Percentiles rank a stretch among this genome's conserved stretches.
These are phyloP conservation scores for Pseudomyrmex flavicornis DNA, from an alignment of 1,140 invertebrate genomes.

Conservation along the genomic window DNA sequence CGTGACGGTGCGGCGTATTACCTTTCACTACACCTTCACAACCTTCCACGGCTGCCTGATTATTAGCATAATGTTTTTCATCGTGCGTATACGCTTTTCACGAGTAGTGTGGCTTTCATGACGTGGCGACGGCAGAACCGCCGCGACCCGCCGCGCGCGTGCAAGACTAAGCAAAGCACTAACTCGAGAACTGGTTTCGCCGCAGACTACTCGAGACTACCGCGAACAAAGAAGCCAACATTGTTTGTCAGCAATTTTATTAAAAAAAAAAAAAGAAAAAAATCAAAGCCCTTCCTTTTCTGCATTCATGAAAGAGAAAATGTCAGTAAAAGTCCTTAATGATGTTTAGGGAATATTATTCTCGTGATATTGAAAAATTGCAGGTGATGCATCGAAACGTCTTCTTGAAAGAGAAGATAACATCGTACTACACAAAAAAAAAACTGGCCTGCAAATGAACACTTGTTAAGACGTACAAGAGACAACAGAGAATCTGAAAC, in stretches of 20 bases:
- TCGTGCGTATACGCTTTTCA: conserved; percentile 37
- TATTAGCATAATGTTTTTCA: conserved; percentile 56
- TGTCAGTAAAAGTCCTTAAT: too few relatives aligned
- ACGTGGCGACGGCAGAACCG: neutral
- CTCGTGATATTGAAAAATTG: too few relatives aligned
- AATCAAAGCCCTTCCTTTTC: too few relatives aligned
- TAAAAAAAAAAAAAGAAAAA: neutral
- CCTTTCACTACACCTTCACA: conserved; percentile 54
- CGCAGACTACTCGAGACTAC: conserved; percentile 26
- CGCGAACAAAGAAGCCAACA: conserved; percentile 39
- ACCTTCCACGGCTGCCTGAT: conserved; percentile 19
- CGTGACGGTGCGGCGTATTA: neutral
- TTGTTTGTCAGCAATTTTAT: conserved; percentile 15
- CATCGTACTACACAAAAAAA: too few relatives aligned
- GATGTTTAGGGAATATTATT: too few relatives aligned
- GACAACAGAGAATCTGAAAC: neutral
- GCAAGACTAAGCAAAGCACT: conserved; percentile 38
- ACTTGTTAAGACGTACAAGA: neutral
- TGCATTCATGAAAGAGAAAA: too few relatives aligned
- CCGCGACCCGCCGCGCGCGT: neutral
- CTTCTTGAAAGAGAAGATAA: too few relatives aligned
- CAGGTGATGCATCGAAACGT: too few relatives aligned
- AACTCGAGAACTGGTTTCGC: conserved; percentile 50
- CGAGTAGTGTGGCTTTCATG: conserved; percentile 5
- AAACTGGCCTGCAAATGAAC: too few relatives aligned